phyloP scores from a whole-genome alignment of 2,888 invertebrate species.

The Perizoma flavofasciatum region DNA sequence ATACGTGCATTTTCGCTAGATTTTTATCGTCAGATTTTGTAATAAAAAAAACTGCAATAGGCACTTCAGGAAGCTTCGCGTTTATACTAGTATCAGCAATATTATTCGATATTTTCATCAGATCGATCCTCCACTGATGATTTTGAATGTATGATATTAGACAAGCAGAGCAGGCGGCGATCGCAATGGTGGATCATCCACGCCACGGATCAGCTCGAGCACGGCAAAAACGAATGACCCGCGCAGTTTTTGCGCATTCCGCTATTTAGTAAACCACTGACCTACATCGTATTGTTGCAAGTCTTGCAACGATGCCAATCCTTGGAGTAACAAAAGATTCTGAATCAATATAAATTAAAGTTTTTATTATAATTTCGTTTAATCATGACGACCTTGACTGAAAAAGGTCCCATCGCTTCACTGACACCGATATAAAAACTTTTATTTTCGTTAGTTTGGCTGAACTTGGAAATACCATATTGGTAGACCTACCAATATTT shows the following conservation, averaged over 20 bases:
- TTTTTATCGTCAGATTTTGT: too few species aligned
- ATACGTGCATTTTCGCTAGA: too few species aligned
- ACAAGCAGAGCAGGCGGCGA: background rate
- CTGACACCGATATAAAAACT: background rate
- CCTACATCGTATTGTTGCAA: constrained; percentile 33
- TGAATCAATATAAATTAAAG: constrained; percentile 12
- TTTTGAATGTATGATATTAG: background rate
- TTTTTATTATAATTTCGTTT: background rate
- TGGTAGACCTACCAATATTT: too few species aligned
- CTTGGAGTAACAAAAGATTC: constrained; percentile 31
- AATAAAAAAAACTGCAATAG: too few species aligned
- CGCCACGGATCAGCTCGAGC: background rate
- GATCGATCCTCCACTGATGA: too few species aligned
- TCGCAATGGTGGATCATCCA: background rate
- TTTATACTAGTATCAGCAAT: too few species aligned
- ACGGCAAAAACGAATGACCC: constrained; percentile 1
- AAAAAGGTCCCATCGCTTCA: constrained; percentile 3
- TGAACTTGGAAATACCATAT: too few species aligned
- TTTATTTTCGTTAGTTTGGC: background rate
- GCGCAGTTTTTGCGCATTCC: constrained; percentile 33
- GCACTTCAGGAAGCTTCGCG: too few species aligned
- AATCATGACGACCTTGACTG: constrained; percentile 16
- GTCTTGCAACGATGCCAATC: constrained; percentile 19
- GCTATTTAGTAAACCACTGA: constrained; percentile 37
- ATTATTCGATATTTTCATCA: too few species aligned